Evolutionary conservation across 2,113 vertebrate species (phyloP).

Genomic region (Eptatretus burgeri): DNA sequence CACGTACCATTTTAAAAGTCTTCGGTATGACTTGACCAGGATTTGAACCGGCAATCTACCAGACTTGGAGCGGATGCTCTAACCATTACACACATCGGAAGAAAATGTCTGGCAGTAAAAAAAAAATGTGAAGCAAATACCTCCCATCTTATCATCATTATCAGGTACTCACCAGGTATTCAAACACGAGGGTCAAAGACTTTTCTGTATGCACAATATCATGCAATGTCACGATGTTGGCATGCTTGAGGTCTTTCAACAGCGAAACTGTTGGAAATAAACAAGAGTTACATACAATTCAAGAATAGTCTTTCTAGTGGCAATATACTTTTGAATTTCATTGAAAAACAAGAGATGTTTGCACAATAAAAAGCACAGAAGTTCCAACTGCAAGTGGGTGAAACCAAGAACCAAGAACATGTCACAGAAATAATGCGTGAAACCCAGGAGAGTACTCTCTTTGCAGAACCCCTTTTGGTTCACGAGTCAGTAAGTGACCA

Average conservation of each 20-base stretch:
- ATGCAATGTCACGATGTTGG: constrained; percentile 91
- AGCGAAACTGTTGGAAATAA: constrained; percentile 44
- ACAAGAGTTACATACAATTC: constrained; percentile 9
- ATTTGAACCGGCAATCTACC: no score
- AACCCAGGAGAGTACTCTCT: no score
- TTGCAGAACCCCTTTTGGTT: no score
- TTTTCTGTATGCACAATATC: constrained; percentile 97
- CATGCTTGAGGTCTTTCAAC: constrained; percentile 92
- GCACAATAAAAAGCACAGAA: background rate
- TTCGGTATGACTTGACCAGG: no score
- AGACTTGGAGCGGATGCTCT: no score
- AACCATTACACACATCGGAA: no score
- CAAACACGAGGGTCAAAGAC: constrained; percentile 88
- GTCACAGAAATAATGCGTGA: no score
- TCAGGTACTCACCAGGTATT: constrained; percentile 50
- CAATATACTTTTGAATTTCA: background rate
- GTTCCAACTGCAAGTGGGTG: background rate
- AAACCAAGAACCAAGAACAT: background rate
- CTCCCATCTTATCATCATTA: no score
- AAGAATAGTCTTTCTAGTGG: background rate
- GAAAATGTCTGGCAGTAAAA: no score
- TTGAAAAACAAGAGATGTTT: background rate
- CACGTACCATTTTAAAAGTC: no score
- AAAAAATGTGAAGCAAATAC: no score
- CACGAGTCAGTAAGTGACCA: no score